These are phyloP conservation scores for Argyrosomus regius DNA, from an alignment of 2,797 vertebrate species.

Conservation along the genomic window DNA sequence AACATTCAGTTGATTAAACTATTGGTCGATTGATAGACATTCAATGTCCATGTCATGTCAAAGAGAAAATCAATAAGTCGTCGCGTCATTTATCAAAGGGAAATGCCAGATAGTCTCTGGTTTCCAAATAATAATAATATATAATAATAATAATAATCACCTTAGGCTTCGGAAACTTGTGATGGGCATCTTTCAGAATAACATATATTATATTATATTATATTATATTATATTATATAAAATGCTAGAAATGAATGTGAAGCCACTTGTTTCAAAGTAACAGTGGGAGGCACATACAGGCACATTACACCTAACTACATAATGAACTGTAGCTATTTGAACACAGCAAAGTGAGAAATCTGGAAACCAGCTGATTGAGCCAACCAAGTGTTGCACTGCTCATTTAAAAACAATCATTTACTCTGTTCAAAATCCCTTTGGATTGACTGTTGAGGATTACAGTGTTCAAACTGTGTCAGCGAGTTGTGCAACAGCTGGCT, in stretches of 20 bases:
- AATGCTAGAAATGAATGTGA: not conserved
- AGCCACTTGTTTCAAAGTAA: not conserved
- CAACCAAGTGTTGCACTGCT: constrained; percentile 4
- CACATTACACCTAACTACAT: not conserved
- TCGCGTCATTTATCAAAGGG: not conserved
- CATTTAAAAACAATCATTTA: constrained; percentile 10
- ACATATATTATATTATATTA: not conserved
- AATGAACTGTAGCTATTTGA: not conserved
- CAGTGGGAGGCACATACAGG: too few relatives aligned
- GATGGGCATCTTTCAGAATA: not conserved
- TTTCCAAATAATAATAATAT: not conserved
- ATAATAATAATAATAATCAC: not conserved
- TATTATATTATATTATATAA: not conserved
- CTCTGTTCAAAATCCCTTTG: not conserved
- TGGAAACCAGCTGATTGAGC: constrained; percentile 21
- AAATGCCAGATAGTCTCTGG: not conserved
- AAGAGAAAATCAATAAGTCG: too few relatives aligned
- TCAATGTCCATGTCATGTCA: too few relatives aligned
- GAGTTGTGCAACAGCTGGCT: constrained; percentile 24
- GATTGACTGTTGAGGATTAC: constrained; percentile 9
- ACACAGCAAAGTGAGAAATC: not conserved
- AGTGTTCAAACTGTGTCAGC: not conserved
- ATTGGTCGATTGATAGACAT: too few relatives aligned
- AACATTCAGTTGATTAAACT: not conserved
- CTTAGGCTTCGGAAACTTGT: not conserved